Conservation (phyloP, 2,888 invertebrate species). For the Graphium colonna region DNA sequence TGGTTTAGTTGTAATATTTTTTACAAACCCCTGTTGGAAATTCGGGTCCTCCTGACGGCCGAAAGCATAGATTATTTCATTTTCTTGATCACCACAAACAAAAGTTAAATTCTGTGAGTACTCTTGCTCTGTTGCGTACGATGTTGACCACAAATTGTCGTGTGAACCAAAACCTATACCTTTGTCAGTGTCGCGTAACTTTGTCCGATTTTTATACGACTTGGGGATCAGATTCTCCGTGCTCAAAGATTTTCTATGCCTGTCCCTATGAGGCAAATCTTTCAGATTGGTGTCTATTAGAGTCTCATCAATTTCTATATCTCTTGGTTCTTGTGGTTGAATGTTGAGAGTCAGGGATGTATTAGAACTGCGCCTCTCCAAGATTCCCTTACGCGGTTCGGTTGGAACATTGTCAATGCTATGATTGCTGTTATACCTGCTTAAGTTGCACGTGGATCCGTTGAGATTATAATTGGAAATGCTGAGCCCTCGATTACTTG, state of each 20-base stretch:
- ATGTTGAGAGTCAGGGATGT: constrained; percentile 87
- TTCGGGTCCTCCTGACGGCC: constrained; percentile 63
- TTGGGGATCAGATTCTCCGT: constrained; percentile 81
- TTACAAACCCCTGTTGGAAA: constrained; percentile 58
- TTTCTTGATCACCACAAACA: constrained; percentile 71
- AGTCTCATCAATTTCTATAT: constrained; percentile 67
- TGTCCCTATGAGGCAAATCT: constrained; percentile 59
- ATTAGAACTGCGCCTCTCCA: constrained; percentile 89
- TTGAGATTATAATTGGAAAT: constrained; percentile 76
- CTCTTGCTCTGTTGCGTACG: constrained; percentile 61
- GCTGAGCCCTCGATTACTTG: constrained; percentile 65
- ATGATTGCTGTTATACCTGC: constrained; percentile 68
- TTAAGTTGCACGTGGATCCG: constrained; percentile 73
- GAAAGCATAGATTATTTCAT: constrained; percentile 73
- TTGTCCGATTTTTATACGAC: constrained; percentile 65
- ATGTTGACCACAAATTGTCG: constrained; percentile 73
- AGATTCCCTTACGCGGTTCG: constrained; percentile 80
- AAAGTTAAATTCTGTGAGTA: constrained; percentile 64
- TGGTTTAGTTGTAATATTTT: constrained; percentile 82
- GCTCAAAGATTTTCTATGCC: constrained; percentile 79
- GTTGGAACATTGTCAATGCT: constrained; percentile 60
- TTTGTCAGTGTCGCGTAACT: constrained; percentile 52
- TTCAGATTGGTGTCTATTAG: constrained; percentile 56
- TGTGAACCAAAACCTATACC: constrained; percentile 66
- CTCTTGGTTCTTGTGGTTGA: constrained; percentile 66